A percentile compares a stretch with the other conserved stretches of the same genome.
phyloP scores from a whole-genome alignment of 2,888 invertebrate species.

The Euproctis similis region DNA sequence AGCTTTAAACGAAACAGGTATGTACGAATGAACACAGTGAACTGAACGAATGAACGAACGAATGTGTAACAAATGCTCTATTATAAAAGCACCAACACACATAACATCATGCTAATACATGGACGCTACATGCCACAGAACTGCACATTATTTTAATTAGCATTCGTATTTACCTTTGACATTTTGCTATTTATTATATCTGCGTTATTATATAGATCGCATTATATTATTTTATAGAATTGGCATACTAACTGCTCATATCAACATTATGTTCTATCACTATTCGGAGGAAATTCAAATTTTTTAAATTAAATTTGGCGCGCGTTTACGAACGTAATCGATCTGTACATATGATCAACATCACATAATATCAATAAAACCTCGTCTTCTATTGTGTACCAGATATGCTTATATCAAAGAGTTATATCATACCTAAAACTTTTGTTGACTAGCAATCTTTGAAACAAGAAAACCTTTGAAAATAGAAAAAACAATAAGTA shows the following conservation, averaged over 20 bases:
- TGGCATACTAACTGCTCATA: constrained; percentile 21
- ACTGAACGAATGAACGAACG: neutral
- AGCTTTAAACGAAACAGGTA: constrained; percentile 36
- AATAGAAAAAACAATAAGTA: too few relatives aligned
- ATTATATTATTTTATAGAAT: constrained; percentile 7
- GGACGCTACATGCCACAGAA: constrained; percentile 13
- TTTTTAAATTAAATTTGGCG: too few relatives aligned
- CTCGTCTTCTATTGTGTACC: too few relatives aligned
- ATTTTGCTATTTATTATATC: neutral
- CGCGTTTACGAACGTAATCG: too few relatives aligned
- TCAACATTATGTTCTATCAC: constrained; percentile 13
- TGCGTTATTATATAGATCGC: constrained; percentile 4
- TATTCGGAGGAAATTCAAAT: constrained; percentile 12
- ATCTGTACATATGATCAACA: too few relatives aligned
- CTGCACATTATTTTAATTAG: constrained; percentile 11
- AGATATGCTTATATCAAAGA: too few relatives aligned
- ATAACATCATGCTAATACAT: constrained; percentile 26
- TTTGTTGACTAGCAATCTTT: too few relatives aligned
- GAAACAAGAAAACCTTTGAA: too few relatives aligned
- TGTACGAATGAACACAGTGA: too few relatives aligned
- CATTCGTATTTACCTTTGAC: neutral
- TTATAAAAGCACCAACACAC: constrained; percentile 27
- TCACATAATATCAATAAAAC: too few relatives aligned
- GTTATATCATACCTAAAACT: too few relatives aligned
- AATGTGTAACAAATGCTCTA: constrained; percentile 5